Evolutionary conservation across 2,888 invertebrate species (phyloP).

Genomic region (Apotomis betuletana): DNA sequence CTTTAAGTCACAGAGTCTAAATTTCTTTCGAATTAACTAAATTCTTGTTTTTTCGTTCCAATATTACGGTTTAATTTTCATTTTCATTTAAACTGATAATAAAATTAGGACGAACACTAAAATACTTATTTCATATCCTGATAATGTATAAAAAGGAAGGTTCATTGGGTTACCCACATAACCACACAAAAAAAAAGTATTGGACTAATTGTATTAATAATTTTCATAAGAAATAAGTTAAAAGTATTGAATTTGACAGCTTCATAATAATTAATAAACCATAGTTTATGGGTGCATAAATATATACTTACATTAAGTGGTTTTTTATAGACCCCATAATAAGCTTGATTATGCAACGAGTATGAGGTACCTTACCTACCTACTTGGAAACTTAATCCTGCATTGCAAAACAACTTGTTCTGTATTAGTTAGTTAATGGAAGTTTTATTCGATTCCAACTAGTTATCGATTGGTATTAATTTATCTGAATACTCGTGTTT

Average conservation of each 20-base stretch:
- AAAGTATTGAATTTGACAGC: background rate
- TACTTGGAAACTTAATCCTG: constrained; percentile 29
- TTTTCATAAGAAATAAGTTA: no score
- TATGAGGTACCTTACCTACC: background rate
- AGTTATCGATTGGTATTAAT: background rate
- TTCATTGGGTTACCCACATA: no score
- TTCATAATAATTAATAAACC: background rate
- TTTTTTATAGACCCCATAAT: constrained; percentile 15
- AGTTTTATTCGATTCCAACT: constrained; percentile 21
- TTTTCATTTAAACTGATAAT: no score
- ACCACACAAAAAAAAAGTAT: no score
- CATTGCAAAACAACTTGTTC: constrained; percentile 25
- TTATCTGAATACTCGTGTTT: background rate
- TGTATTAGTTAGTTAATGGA: constrained; percentile 4
- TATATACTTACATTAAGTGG: constrained; percentile 5
- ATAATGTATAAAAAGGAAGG: no score
- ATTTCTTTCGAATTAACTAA: no score
- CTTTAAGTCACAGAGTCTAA: no score
- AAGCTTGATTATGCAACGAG: constrained; percentile 11
- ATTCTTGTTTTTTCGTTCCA: no score
- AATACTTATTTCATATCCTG: no score
- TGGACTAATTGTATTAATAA: no score
- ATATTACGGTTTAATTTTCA: no score
- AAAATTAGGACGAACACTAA: no score
- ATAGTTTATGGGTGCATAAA: background rate